phyloP scores from a whole-genome alignment of 2,113 vertebrate species.

The Thalassarche chlororhynchos region DNA sequence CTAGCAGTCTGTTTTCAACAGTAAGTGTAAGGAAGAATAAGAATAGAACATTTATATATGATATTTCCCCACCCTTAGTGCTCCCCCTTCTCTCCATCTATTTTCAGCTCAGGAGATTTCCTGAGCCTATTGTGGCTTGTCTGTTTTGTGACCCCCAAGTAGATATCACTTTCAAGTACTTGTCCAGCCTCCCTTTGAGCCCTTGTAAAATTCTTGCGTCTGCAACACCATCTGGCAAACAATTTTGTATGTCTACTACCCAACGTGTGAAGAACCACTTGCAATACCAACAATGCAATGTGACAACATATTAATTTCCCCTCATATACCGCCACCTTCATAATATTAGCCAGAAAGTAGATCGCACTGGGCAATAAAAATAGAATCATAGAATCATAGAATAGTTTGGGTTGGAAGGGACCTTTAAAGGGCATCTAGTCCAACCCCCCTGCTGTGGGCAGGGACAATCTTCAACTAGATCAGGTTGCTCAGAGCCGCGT shows the following conservation, averaged over 20 bases:
- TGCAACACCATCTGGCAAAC: conserved; percentile 20
- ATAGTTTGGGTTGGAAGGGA: too few relatives aligned
- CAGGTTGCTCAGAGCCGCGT: too few relatives aligned
- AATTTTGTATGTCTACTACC: not conserved
- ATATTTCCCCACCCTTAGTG: not conserved
- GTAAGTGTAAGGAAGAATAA: not conserved
- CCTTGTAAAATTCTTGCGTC: conserved; percentile 10
- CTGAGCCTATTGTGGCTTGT: not conserved
- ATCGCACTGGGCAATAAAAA: not conserved
- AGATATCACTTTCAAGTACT: conserved; percentile 44
- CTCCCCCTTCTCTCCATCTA: not conserved
- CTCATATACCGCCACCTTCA: not conserved
- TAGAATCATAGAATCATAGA: too few relatives aligned
- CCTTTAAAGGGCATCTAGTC: too few relatives aligned
- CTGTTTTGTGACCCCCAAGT: not conserved
- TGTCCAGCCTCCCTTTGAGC: not conserved
- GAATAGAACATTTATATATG: not conserved
- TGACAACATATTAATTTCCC: not conserved
- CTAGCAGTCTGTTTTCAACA: not conserved
- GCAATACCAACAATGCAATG: not conserved
- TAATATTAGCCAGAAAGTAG: not conserved
- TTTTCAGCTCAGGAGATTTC: conserved; percentile 49
- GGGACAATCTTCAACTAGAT: too few relatives aligned
- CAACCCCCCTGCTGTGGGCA: too few relatives aligned
- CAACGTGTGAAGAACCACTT: not conserved